Evolutionary conservation across 2,113 vertebrate genomes (phyloP).

Genomic region (Pycnonotus jocosus): DNA sequence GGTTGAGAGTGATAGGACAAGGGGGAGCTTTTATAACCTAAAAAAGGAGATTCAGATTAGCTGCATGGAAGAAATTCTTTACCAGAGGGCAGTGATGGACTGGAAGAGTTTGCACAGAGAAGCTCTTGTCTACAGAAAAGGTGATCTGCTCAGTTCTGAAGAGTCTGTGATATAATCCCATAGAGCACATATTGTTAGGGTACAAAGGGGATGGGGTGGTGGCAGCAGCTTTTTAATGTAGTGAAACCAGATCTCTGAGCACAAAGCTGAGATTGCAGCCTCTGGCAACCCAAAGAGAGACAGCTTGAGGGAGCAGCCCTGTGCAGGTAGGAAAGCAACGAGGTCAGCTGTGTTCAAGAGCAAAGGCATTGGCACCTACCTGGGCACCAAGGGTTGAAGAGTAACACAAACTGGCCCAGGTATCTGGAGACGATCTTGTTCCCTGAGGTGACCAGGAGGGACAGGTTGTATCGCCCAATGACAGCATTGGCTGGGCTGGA

Average conservation of each 20-base stretch:
- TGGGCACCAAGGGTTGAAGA: slow-evolving; percentile 93
- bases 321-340: neutral
- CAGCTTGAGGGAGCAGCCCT: neutral
- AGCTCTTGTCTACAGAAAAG: neutral
- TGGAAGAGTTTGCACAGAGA: neutral
- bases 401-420: slow-evolving; percentile 79
- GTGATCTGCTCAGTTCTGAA: neutral
- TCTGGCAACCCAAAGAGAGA: neutral
- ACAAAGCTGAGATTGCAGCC: neutral
- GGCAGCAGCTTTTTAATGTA: neutral
- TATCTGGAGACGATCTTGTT: slow-evolving; percentile 46
- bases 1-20: neutral
- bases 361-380: slow-evolving; percentile 66
- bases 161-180: neutral
- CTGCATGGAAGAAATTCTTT: neutral
- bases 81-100: neutral
- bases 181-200: neutral
- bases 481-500: slow-evolving; percentile 75
- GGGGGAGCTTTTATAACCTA: neutral
- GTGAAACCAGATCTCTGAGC: neutral
- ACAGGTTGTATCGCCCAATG: slow-evolving; percentile 81
- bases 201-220: rapidly evolving
- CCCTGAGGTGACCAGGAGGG: slow-evolving; percentile 59
- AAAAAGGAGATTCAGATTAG: neutral
- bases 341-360: neutral